Conservation (phyloP, 2,888 invertebrate species). For the Calameuta idolon region DNA sequence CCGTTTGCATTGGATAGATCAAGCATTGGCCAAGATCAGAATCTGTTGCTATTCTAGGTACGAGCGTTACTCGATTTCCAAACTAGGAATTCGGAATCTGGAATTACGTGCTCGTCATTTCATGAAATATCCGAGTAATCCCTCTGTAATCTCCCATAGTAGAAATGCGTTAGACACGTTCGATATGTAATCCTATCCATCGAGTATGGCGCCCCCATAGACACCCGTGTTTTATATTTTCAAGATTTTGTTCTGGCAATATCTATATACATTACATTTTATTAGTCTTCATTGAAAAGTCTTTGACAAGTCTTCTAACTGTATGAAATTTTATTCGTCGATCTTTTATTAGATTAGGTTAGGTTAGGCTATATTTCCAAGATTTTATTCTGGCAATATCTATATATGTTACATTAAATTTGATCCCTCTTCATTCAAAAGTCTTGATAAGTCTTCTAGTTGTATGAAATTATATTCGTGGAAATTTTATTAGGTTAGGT, state of each 20-base stretch:
- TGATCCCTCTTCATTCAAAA: too few species aligned
- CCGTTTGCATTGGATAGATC: constrained; percentile 3
- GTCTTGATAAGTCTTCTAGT: too few species aligned
- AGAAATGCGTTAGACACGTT: background rate
- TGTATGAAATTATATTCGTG: background rate
- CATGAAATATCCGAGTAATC: background rate
- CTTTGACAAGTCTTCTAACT: too few species aligned
- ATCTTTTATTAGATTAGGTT: background rate
- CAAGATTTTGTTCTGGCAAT: background rate
- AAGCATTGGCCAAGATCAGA: background rate
- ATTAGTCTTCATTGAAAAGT: too few species aligned
- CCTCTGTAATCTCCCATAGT: background rate
- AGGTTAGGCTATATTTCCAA: background rate
- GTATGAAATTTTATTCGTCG: background rate
- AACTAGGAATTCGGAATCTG: background rate
- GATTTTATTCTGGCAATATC: background rate
- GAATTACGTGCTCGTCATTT: background rate
- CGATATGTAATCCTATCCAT: background rate
- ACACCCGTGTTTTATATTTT: background rate
- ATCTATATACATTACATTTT: too few species aligned
- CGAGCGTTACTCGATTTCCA: background rate
- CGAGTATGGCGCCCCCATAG: background rate
- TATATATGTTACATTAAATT: too few species aligned
- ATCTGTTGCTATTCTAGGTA: background rate
- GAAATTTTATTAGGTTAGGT: background rate